Conservation (phyloP, 2,888 invertebrate genomes). For the Sceliomorpha sp. region DNA sequence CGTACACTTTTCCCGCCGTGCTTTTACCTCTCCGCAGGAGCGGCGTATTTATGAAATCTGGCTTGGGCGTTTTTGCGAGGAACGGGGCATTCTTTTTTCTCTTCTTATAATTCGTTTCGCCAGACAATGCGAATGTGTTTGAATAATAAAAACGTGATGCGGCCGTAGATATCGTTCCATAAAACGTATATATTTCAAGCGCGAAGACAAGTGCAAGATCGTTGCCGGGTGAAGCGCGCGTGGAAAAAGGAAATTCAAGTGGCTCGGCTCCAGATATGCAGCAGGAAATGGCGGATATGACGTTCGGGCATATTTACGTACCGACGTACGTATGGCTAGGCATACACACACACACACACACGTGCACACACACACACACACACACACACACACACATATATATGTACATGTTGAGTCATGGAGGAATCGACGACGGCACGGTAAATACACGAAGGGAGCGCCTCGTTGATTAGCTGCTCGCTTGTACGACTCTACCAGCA, state of each 20-base stretch:
- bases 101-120: no score
- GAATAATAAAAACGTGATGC: slow-evolving; percentile 20
- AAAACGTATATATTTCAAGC: slow-evolving; percentile 24
- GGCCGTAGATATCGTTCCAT: slow-evolving; percentile 16
- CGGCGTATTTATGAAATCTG: no score
- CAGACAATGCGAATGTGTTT: slow-evolving; percentile 8
- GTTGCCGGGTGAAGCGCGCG: slow-evolving; percentile 3
- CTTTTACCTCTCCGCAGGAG: no score
- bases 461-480: slow-evolving; percentile 73
- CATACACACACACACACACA: slow-evolving; percentile 31
- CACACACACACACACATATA: slow-evolving; percentile 35
- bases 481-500: slow-evolving; percentile 60
- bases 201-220: slow-evolving; percentile 39
- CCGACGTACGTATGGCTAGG: slow-evolving; percentile 31
- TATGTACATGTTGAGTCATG: slow-evolving; percentile 56
- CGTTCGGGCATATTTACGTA: slow-evolving; percentile 52
- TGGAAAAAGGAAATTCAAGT: slow-evolving; percentile 33
- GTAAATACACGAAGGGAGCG: slow-evolving; percentile 66
- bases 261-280: slow-evolving; percentile 23
- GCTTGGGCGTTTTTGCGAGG: no score
- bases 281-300: slow-evolving; percentile 54
- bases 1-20: no score
- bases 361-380: slow-evolving; percentile 54
- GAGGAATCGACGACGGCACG: slow-evolving; percentile 62
- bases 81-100: no score